phyloP scores from a whole-genome alignment of 2,113 vertebrate genomes.

The Seriola rivoliana region DNA sequence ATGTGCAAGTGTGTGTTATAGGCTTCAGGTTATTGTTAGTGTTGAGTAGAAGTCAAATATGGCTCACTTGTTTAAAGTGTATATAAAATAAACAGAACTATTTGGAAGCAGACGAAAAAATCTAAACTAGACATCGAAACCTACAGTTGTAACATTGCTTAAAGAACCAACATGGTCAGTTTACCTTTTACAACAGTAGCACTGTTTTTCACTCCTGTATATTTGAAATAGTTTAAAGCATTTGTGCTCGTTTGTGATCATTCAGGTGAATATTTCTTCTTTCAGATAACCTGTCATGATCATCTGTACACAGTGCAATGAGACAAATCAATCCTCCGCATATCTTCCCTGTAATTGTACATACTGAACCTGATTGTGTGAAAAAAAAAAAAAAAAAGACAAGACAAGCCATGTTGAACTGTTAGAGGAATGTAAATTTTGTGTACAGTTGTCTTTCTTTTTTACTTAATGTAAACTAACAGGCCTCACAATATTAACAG shows the following conservation, averaged over 20 bases:
- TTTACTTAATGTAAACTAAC: constrained; percentile 70
- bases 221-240: constrained; percentile 21
- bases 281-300: constrained; percentile 3
- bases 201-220: constrained; percentile 24
- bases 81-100: background rate
- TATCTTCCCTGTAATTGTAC: constrained; percentile 62
- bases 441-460: constrained; percentile 73
- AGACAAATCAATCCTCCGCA: constrained; percentile 45
- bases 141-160: background rate
- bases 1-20: background rate
- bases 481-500: constrained; percentile 64
- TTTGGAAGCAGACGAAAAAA: background rate
- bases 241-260: constrained; percentile 26
- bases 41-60: background rate
- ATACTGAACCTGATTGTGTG: constrained; percentile 72
- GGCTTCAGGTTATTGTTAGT: constrained; percentile 19
- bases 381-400: constrained; percentile 9
- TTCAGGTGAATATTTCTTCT: constrained; percentile 34
- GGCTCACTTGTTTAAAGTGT: background rate
- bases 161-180: background rate
- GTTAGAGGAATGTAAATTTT: constrained; percentile 81
- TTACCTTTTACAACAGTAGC: background rate
- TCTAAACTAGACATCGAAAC: background rate
- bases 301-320: constrained; percentile 29
- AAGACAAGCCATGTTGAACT: constrained; percentile 80